Conservation (phyloP, 2,113 vertebrate species). For the Psittacus erithacus region DNA sequence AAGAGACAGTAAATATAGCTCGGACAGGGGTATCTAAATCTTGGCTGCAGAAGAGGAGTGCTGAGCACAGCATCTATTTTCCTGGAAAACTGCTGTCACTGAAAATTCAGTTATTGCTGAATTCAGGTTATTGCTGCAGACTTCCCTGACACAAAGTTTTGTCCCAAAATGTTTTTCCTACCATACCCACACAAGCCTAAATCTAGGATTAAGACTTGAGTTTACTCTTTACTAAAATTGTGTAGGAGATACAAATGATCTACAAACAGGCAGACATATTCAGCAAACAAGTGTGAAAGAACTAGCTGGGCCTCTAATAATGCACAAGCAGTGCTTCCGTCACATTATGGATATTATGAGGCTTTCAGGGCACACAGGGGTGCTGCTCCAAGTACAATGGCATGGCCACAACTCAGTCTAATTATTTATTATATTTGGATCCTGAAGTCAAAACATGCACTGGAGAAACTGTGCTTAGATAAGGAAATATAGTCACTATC, state of each 20-base stretch:
- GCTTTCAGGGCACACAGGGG: not conserved
- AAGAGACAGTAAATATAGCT: not conserved
- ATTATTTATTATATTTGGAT: not conserved
- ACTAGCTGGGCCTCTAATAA: not conserved
- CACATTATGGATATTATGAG: not conserved
- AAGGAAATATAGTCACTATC: not conserved
- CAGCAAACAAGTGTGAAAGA: not conserved
- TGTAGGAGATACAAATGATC: not conserved
- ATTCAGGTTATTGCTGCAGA: not conserved
- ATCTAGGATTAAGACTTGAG: not conserved
- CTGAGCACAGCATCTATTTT: not conserved
- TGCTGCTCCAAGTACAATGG: not conserved
- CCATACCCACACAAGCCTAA: not conserved
- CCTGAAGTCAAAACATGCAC: not conserved
- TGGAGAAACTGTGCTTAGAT: not conserved
- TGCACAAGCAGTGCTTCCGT: accelerated
- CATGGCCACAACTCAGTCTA: not conserved
- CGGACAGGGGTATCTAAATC: not conserved
- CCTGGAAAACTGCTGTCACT: not conserved
- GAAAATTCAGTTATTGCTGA: not conserved
- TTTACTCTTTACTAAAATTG: not conserved
- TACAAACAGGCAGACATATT: not conserved
- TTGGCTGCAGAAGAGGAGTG: not conserved
- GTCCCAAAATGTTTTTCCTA: not conserved
- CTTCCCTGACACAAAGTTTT: not conserved